Base-by-base conservation (phyloP, 2,113 vertebrate species). In the Hiodon alosoides region DNA sequence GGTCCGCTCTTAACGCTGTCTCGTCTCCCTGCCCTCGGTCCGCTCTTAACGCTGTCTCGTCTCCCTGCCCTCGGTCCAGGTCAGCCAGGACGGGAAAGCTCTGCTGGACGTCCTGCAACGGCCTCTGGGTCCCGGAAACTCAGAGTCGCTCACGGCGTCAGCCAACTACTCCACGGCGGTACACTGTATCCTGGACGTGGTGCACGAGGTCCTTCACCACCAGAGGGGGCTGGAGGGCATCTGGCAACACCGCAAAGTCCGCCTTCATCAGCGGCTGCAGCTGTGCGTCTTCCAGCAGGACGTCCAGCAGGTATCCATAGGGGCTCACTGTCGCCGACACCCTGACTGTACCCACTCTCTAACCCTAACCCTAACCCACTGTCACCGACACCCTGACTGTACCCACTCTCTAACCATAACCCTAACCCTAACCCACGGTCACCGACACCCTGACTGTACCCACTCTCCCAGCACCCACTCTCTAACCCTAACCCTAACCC, bases 131-230 rank as follows among this genome's bases (percentile, higher is more conserved):
- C 97, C 97, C 0, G 94, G 94, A 11, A 98, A 97, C 86, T 92
- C 96, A 0, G 97, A 99, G 67, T 99, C 96, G 7, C 92, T 99
- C 80, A 99, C 97, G 0, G 97, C 97, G 58, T 95, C 95, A 4
- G 97, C 97, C 75, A 99, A 99, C 84, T 99, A 99, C 86, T 99
- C 97, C 84, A 97, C 97, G 86, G 97, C 97, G 1, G 97, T 99
- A 17, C 97, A 98, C 83, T 96, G 97, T 78, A 96, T 99, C 77
- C 77, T 99, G 85, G 97, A 99, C 0, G 95, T 98, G 79, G 96
- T 99, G 0, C 97, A 99, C 0, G 96, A 98, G 77, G 94, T 98
- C 52, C 92, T 99, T 58, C 96, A 98, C 71, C 96, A 98, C 84
- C 97, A 99, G 86, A 86, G 97, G 50, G 92, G 95, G 9, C 90